Evolutionary conservation across 2,888 invertebrate genomes (phyloP), one percentile per base, ranked within the genome.

Genomic region (Rhamnusium bicolor): DNA sequence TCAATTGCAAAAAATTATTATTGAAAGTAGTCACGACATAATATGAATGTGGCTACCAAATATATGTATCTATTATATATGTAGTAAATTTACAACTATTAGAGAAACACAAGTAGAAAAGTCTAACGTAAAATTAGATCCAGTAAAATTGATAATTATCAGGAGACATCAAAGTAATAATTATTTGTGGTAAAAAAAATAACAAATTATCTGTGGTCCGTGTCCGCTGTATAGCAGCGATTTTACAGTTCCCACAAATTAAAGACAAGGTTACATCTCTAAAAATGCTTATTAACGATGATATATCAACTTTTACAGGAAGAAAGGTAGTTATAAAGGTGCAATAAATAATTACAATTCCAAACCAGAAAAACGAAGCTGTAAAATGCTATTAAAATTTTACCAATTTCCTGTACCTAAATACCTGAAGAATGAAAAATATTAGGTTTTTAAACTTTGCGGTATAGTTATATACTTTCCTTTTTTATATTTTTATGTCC

Each of bases 211-310:
- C 56, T 24, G 21, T 68, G 68, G 60, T 68, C 47, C 49, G 49
- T 60, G 68, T 49, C 68, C 29, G 68, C 29, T 56, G 54, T 54
- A n/a, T 14, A 54, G 21, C 69, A 69, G 46, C 51, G 60, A 69
- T 62, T 54, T 40, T 24, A 54, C 69, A 62, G 69, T 63, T 70
- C 56, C 32, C 65, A 65, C 71, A 58, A 49, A 65, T 65, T 65
- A 65, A 63, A 63, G 1, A 65, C 51, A 65, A 65, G 65, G 49
- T 40, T 65, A 56, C 56, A 71, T 65, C 58, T 65, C 19, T 19
- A 58, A 65, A 71, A 71, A 71, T 49, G 71, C 71, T 71, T 71
- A 65, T 71, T 71, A 71, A 71, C 58, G 65, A 71, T 71, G 71
- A 71, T 71, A 49, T 58, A 65, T 71, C 71, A 71, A 65, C 54